Base-by-base conservation (phyloP, 92 coral and sea anemone genomes). In the Zoanthus gigantus region DNA sequence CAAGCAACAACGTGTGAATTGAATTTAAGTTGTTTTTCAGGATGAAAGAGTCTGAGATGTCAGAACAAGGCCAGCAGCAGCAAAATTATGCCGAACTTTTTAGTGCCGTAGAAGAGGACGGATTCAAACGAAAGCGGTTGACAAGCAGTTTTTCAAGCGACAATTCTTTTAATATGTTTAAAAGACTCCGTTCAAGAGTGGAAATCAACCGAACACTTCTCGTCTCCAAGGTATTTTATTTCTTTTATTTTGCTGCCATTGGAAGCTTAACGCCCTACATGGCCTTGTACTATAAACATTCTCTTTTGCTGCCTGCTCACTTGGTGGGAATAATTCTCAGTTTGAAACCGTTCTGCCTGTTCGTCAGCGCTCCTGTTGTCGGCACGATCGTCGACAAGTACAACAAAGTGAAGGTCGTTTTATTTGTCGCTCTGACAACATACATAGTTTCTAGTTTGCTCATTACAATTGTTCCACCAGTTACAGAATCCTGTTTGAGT, bases 341-440 rank as follows among this genome's bases (percentile, higher is more conserved):
- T 65, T 91, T 96, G 44, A 94, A 94, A 31, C 98, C 98, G 44
- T 83, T 94, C 60, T 94, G 98, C 86, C 63, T 87, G 82, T 90
- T 94, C 67, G 79, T 96, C 34, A 92, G 98, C 30, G 96, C 99
- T 18, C 99, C 99, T 0, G 75, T 95, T 16, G 93, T 93, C 37
- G 99, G 99, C 15, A 95, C 93, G 1, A 90, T 96, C 60, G 99
- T 96, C 23, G 99, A 96, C 92, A 96, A 96, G 79, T 96, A 90
- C 90, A 92, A 93, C 92, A 95, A 95, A 82, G 92, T 92, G 34
- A 93, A 92, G 54, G 67, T 90, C 7, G 94, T 92, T 14, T 87
- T 96, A 50, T 85, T 90, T 79, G 89, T 94, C 15, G 97, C 97
- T 31, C 89, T 96, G 17, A 89, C 93, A 73, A 80, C 95, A 16